Base-by-base conservation (phyloP, 2,113 vertebrate genomes). In the Toxotes chatareus region DNA sequence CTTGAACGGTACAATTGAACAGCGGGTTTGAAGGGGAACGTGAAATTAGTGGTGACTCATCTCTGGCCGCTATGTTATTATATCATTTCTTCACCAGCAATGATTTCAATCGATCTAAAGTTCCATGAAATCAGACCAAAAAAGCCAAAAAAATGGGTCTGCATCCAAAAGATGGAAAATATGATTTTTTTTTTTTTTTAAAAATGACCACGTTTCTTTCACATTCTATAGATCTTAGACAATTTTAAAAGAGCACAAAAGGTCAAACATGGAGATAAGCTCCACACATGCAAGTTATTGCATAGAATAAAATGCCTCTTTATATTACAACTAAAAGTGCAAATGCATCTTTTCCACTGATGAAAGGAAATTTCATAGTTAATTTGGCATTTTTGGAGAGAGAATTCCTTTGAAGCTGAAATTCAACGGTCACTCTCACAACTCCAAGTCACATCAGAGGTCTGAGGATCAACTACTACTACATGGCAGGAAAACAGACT, bases 21-120 rank as follows among this genome's bases (percentile, higher is more conserved):
- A 84, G 83, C 21, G 80, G 88, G 66, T 91, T 93, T 79, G 74
- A 89, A 86, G 78, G 80, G 91, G 86, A 95, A 95, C 89, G 72
- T 94, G 64, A 94, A 93, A 94, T 95, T 94, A 94, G 93, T 87
- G 92, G 91, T 95, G 92, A 94, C 85, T 95, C 91, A 94, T 93
- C 82, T 83, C 81, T 91, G 85, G 78, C 80, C 61, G 85, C 88
- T 86, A 82, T 94, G 86, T 93, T 87, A 95, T 94, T 95, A 93
- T 91, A 92, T 86, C 21, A 90, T 94, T 94, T 94, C 86, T 91
- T 88, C 73, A 93, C 89, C 86, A 86, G 83, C 65, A 90, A 91
- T 83, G 74, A 93, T 93, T 93, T 89, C 74, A 91, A 91, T 94
- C 85, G 76, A 94, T 95, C 82, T 80, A 84, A 92, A 89, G 89